phyloP scores from a whole-genome alignment of 2,113 vertebrate genomes.

The Sardina pilchardus region DNA sequence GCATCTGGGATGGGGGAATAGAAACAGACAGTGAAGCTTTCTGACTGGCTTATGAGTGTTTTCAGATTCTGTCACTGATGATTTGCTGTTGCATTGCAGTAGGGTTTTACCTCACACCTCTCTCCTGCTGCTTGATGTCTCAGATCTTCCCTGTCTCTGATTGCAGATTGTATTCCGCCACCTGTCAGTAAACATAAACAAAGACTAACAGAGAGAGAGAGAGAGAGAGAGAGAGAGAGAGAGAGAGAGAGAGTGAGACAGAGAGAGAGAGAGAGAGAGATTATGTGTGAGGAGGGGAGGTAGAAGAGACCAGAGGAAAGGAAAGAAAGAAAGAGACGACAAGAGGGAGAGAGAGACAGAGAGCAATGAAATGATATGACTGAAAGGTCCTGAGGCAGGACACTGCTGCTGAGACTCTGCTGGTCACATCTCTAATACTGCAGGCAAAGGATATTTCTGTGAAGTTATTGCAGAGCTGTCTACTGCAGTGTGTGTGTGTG shows the following conservation, averaged over 20 bases:
- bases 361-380: neutral
- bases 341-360: neutral
- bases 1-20: neutral
- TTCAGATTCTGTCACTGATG: neutral
- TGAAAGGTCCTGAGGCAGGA: neutral
- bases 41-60: neutral
- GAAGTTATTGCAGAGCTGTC: neutral
- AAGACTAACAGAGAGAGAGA: too few relatives aligned
- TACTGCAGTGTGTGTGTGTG: neutral
- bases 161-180: neutral
- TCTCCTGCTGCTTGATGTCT: neutral
- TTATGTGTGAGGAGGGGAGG: too few relatives aligned
- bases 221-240: too few relatives aligned
- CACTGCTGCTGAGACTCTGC: neutral
- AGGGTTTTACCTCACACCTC: neutral
- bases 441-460: slow-evolving; percentile 1
- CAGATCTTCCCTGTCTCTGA: neutral
- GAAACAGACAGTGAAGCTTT: neutral
- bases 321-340: neutral
- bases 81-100: neutral
- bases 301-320: too few relatives aligned
- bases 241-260: too few relatives aligned
- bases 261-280: too few relatives aligned
- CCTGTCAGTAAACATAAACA: slow-evolving; percentile 2
- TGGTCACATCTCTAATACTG: neutral